Conservation (phyloP, 2,113 vertebrate genomes). For the Antechinus flavipes region DNA sequence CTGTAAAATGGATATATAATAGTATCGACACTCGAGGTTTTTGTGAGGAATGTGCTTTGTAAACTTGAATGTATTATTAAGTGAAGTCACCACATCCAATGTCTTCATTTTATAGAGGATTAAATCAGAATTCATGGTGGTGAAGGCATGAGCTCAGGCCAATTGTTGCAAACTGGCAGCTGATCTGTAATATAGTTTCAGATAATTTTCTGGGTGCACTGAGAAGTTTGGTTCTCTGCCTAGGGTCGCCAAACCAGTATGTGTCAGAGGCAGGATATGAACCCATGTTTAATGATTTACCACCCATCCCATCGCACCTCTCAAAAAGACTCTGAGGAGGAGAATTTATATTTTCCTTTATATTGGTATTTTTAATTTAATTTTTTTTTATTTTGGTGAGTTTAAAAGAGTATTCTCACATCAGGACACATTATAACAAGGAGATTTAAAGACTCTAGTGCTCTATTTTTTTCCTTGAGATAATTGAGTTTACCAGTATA, state of each 20-base stretch:
- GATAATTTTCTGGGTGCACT: neutral
- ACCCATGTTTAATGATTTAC: neutral
- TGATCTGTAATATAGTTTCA: neutral
- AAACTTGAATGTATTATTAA: neutral
- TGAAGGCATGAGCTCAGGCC: neutral
- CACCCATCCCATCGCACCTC: neutral
- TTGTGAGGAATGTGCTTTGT: neutral
- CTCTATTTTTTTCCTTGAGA: constrained; percentile 61
- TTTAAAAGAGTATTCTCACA: constrained; percentile 46
- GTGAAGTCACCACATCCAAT: neutral
- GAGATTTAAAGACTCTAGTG: constrained; percentile 62
- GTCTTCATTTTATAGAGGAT: constrained; percentile 5
- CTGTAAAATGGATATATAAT: neutral
- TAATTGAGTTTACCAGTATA: constrained; percentile 69
- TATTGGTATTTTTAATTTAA: constrained; percentile 34
- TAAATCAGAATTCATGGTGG: neutral
- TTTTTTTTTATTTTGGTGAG: constrained; percentile 53
- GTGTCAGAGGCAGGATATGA: neutral
- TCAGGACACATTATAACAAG: constrained; percentile 52
- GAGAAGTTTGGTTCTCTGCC: neutral
- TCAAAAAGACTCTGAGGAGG: constrained; percentile 34
- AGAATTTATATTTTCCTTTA: constrained; percentile 55
- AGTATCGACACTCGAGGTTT: neutral
- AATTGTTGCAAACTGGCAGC: neutral
- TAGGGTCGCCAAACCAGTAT: neutral